Evolutionary conservation across 2,888 invertebrate genomes (phyloP).

Genomic region (Amphipyra tragopoginis): DNA sequence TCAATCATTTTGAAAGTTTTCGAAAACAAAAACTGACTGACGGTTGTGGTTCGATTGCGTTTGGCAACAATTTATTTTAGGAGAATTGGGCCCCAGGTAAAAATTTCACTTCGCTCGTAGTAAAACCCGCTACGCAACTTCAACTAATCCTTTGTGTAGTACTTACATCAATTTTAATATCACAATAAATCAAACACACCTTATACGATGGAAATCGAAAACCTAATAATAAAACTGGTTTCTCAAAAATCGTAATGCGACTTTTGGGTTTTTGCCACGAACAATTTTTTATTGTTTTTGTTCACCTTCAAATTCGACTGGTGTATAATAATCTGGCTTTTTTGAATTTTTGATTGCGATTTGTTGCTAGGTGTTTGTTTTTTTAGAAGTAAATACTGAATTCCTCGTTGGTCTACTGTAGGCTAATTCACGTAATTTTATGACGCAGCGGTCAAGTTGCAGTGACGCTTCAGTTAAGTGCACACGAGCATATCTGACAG

Average conservation of each 20-base stretch:
- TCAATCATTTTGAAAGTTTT: too few relatives aligned
- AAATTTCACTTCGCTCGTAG: neutral
- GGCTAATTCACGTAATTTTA: too few relatives aligned
- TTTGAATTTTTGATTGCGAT: slow-evolving; percentile 6
- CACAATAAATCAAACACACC: slow-evolving; percentile 31
- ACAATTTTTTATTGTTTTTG: slow-evolving; percentile 40
- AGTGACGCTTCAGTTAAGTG: too few relatives aligned
- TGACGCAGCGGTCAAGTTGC: too few relatives aligned
- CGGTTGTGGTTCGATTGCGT: too few relatives aligned
- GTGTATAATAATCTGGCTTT: neutral
- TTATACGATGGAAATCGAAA: slow-evolving; percentile 40
- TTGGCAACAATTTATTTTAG: too few relatives aligned
- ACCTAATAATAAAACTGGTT: slow-evolving; percentile 48
- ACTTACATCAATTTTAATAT: slow-evolving; percentile 19
- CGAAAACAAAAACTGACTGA: too few relatives aligned
- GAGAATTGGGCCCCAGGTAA: too few relatives aligned
- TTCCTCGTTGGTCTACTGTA: too few relatives aligned
- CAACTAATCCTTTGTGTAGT: neutral
- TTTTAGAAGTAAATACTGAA: neutral
- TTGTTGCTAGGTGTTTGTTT: neutral
- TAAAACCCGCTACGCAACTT: slow-evolving; percentile 3
- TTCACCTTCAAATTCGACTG: slow-evolving; percentile 43
- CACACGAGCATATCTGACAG: too few relatives aligned
- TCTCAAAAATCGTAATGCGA: slow-evolving; percentile 39
- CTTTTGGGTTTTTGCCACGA: slow-evolving; percentile 57